Conservation (phyloP, 1,140 invertebrate species). For the Hypothenemus hampei region DNA sequence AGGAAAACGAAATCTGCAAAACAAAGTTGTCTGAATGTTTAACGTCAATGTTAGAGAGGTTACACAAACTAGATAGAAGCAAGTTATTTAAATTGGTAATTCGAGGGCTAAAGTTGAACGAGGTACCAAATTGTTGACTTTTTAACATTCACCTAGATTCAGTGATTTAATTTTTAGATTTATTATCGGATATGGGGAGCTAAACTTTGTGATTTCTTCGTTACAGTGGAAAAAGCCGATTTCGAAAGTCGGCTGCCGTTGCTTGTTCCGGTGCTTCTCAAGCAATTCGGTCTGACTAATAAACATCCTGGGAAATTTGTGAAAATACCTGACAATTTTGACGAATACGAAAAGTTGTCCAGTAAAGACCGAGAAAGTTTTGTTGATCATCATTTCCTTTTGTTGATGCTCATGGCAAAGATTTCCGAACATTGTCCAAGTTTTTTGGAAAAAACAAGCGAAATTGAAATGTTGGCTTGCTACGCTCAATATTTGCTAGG, state of each 20-base stretch:
- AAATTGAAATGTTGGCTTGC: constrained; percentile 47
- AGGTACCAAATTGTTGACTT: constrained; percentile 48
- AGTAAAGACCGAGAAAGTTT: constrained; percentile 63
- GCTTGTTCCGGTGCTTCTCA: constrained; percentile 47
- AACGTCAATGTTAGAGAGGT: constrained; percentile 55
- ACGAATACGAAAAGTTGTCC: constrained; percentile 44
- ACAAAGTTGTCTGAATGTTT: constrained; percentile 63
- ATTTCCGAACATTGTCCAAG: constrained; percentile 51
- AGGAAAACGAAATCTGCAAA: constrained; percentile 61
- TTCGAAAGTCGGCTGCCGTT: constrained; percentile 40
- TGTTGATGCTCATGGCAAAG: constrained; percentile 60
- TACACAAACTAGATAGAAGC: constrained; percentile 53
- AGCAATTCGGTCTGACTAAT: constrained; percentile 46
- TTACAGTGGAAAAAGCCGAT: constrained; percentile 49
- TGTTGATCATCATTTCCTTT: constrained; percentile 70
- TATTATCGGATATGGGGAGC: constrained; percentile 50
- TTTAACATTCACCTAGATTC: no score
- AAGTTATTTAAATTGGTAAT: constrained; percentile 62
- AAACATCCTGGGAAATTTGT: constrained; percentile 43
- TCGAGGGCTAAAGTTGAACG: constrained; percentile 63
- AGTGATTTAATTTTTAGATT: constrained; percentile 38
- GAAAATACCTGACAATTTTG: constrained; percentile 32
- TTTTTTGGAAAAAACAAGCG: constrained; percentile 45
- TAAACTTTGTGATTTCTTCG: constrained; percentile 61
- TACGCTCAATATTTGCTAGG: constrained; percentile 50